Percentiles rank a stretch among this genome's conserved stretches.
These are phyloP conservation scores for Dysmachus trigonus DNA, from an alignment of 2,888 invertebrate genomes.

Conservation along the genomic window DNA sequence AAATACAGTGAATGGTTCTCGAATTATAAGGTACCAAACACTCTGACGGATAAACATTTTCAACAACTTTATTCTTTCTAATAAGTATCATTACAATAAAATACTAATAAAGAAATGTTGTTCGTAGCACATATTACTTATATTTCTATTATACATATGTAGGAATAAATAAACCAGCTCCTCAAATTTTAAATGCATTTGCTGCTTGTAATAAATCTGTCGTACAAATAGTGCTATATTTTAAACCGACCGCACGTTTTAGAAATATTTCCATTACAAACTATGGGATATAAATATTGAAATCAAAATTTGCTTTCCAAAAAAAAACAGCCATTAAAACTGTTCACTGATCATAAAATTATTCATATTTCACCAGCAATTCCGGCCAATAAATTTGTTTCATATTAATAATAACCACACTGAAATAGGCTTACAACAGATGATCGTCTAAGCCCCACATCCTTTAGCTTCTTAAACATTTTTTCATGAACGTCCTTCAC, in stretches of 20 bases:
- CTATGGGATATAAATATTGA: neutral
- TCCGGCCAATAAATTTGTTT: neutral
- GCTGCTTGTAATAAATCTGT: neutral
- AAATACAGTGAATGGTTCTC: no score
- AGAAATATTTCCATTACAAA: neutral
- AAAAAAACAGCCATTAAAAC: neutral
- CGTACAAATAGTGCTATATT: neutral
- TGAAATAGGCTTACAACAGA: neutral
- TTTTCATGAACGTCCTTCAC: neutral
- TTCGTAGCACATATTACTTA: no score
- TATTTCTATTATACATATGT: no score
- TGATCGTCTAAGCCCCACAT: neutral
- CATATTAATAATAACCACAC: neutral
- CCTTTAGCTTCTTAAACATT: constrained; percentile 8
- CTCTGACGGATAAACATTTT: no score
- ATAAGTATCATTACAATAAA: no score
- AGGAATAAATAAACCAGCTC: no score
- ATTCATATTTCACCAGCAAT: neutral
- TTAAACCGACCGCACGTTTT: neutral
- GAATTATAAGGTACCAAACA: no score
- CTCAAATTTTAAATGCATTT: constrained; percentile 9
- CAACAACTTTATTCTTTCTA: no score
- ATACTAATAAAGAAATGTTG: no score
- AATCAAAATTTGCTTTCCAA: neutral
- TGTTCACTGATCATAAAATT: neutral